Evolutionary conservation across 2,113 vertebrate genomes (phyloP).

Genomic region (Varanus salvator): DNA sequence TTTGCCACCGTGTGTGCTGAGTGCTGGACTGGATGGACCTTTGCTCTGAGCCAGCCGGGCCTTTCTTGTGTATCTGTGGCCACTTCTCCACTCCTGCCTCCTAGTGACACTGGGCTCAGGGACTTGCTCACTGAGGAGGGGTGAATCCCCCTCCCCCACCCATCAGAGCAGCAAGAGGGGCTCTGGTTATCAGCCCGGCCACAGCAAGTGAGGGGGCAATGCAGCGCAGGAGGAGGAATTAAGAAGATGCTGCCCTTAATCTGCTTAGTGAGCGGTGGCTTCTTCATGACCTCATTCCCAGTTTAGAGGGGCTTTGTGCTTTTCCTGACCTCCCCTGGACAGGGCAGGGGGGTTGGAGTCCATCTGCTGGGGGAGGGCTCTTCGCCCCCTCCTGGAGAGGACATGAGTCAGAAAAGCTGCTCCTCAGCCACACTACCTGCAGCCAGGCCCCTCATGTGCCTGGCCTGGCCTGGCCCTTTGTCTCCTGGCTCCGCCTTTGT

Average conservation of each 20-base stretch:
- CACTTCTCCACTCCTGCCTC: neutral
- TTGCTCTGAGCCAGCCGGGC: too few relatives aligned
- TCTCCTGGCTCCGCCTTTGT: neutral
- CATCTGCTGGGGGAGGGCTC: neutral
- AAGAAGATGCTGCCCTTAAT: slow-evolving; percentile 59
- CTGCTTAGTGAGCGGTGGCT: slow-evolving; percentile 46
- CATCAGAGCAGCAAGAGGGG: neutral
- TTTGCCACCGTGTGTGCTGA: too few relatives aligned
- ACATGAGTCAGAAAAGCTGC: neutral
- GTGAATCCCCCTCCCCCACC: neutral
- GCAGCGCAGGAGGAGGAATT: slow-evolving; percentile 15
- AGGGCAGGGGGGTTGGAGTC: neutral
- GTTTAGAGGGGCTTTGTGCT: slow-evolving; percentile 51
- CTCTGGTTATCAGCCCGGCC: slow-evolving; percentile 13
- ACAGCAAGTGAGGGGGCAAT: neutral
- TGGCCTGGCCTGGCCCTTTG: neutral
- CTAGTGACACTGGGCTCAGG: neutral
- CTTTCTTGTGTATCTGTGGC: too few relatives aligned
- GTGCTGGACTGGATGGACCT: too few relatives aligned
- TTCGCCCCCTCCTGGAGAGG: neutral
- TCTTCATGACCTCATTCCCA: slow-evolving; percentile 60
- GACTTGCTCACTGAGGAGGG: neutral
- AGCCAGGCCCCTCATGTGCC: too few relatives aligned
- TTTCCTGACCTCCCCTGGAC: neutral
- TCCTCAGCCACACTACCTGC: neutral